Base-by-base conservation (phyloP, 2,888 invertebrate species). In the Lochmaea capreae region DNA sequence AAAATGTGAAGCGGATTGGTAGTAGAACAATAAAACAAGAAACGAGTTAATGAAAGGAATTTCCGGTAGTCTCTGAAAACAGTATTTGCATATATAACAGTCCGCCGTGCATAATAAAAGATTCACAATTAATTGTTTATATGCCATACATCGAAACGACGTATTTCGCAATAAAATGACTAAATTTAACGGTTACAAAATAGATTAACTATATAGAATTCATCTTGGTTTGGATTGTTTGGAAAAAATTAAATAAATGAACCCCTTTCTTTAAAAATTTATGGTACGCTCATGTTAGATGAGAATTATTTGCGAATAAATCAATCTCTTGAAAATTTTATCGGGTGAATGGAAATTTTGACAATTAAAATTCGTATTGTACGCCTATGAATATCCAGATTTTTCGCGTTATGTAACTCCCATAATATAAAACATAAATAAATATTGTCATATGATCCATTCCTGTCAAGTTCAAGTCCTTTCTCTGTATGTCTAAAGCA, bases 41-140 rank as follows among this genome's bases (percentile, higher is more conserved):
- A 62, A 69, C 33, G 43, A 63, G 57, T 22, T 63, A 42, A 70
- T 42, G 70, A 63, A 63, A 70, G 22, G 70, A 18, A 70, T 70
- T 70, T 70, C 70, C 70, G 62, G 63, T 57, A 16, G 62, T 46
- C 26, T 70, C 22, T 63, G 58, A 70, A 63, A 70, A 70, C 22
- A 63, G 61, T 63, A 70, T 70, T 70, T 70, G 70, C 70, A 70
- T 70, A 39, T 39, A 63, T 63, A 63, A 63, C 63, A 39, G 52
- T 63, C 18, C 43, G 63, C 14, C 16, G 16, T 52, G 63, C 63
- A 70, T 70, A 63, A 67, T 67, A 67, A 67, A 67, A 33, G 58
- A 59, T 58, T 46, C 12, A 18, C 22, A 22, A 67, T 59, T 67
- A 67, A 46, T 67, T 67, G 61, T 67, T 67, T 67, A 58, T 67